Percentiles rank a stretch among this genome's conserved stretches.
Conservation (phyloP, 2,888 invertebrate species). For the Branchipolynoe longqiensis region DNA sequence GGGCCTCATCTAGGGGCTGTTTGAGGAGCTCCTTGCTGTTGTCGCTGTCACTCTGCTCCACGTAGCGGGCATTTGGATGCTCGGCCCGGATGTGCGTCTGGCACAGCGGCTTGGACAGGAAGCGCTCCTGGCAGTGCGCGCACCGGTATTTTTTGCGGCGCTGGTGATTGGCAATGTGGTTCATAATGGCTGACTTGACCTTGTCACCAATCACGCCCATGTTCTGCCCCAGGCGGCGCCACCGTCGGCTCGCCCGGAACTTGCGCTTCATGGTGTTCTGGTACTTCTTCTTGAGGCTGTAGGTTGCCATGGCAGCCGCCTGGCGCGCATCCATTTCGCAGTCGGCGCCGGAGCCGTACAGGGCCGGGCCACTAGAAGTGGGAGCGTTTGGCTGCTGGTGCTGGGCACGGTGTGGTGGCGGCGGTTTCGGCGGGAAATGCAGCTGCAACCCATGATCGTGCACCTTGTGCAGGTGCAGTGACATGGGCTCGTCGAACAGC, state of each 20-base stretch:
- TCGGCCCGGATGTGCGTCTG: constrained; percentile 76
- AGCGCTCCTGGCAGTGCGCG: constrained; percentile 76
- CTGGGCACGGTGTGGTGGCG: background rate
- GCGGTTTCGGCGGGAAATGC: constrained; percentile 67
- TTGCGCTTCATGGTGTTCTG: constrained; percentile 57
- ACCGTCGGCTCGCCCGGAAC: constrained; percentile 23
- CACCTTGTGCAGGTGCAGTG: constrained; percentile 83
- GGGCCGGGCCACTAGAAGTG: too few species aligned
- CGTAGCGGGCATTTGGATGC: constrained; percentile 67
- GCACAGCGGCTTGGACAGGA: constrained; percentile 74
- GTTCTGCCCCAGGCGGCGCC: constrained; percentile 56
- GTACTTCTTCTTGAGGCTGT: constrained; percentile 61
- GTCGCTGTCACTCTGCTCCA: constrained; percentile 59
- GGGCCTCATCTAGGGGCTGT: constrained; percentile 66
- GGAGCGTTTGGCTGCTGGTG: background rate
- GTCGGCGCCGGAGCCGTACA: too few species aligned
- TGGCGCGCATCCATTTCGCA: constrained; percentile 65
- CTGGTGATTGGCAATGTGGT: constrained; percentile 65
- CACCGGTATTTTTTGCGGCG: constrained; percentile 82
- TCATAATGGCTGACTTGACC: constrained; percentile 67
- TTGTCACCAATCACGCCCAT: constrained; percentile 59
- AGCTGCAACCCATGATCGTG: constrained; percentile 81
- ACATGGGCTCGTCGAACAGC: constrained; percentile 80
- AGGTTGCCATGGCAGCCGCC: constrained; percentile 62
- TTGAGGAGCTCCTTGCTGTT: constrained; percentile 70